Evolutionary conservation across 2,888 invertebrate genomes (phyloP), one percentile per base, ranked within the genome.

Genomic region (Abscondita cerata): DNA sequence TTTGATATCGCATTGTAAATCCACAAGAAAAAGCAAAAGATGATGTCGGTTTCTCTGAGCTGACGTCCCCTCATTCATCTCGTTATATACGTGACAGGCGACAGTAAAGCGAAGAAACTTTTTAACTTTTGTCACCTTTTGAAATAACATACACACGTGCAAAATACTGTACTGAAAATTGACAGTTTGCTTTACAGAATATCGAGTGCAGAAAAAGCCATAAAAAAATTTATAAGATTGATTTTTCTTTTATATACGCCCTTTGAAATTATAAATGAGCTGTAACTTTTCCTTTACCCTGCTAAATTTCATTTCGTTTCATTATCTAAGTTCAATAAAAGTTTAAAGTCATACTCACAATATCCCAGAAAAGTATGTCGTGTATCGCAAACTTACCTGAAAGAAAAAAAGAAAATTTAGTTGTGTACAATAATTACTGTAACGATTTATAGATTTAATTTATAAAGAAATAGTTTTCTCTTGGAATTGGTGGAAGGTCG

Each of bases 41-140:
- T 58, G 62, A 62, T 58, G 62, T 62, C 57, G 62, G 57, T 57
- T 62, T 57, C 52, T 38, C 47, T 53, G 62, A 62, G 52, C 40
- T 58, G 62, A 62, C 57, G 53, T 62, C 57, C 62, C 62, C 57
- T 62, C 62, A 62, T 62, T 62, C 57, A 62, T 62, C 57, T 62
- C 62, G 62, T 62, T 58, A 58, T 53, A 38, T 47, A 40, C 52
- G 52, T 62, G 62, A 62, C 62, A 62, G 57, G 52, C 57, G 57
- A 62, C 62, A 58, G 52, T 41, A 48, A 62, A 57, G 48, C 62
- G 52, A 53, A 48, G 62, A 57, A 62, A 62, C 62, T 62, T 62
- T 62, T 62, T 62, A 62, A 62, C 62, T 58, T 62, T 62, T 62
- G 62, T 62, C 62, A 58, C 57, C 62, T 57, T 62, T 62, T 58